Evolutionary conservation across 2,888 invertebrate genomes (phyloP).

Genomic region (Ormyrus labotus): DNA sequence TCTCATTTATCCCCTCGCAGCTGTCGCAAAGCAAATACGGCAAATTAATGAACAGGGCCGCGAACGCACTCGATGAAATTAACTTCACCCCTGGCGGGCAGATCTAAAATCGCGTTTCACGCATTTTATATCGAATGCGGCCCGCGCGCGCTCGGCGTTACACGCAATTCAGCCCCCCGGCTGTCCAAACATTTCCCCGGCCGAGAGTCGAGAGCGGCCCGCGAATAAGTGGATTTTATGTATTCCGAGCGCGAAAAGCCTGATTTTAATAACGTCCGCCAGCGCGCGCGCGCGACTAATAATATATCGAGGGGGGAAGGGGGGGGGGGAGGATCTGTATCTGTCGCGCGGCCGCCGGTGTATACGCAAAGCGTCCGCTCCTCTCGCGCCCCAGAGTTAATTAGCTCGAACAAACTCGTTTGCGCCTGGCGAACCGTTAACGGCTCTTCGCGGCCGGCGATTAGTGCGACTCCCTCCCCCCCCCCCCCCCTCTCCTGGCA

Average conservation of each 20-base stretch:
- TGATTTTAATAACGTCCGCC: constrained; percentile 24
- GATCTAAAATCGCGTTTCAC: too few species aligned
- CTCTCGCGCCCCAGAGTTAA: constrained; percentile 21
- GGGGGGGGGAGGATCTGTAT: not conserved
- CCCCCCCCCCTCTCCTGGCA: too few species aligned
- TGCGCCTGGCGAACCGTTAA: constrained; percentile 50
- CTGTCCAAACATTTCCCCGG: constrained; percentile 10
- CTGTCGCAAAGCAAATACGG: constrained; percentile 6
- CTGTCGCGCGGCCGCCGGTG: too few species aligned
- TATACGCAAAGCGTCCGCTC: too few species aligned
- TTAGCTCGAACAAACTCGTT: constrained; percentile 55
- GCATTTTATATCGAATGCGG: too few species aligned
- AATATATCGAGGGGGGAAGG: not conserved
- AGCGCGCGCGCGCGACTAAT: not conserved
- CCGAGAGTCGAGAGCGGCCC: too few species aligned
- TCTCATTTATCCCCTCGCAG: too few species aligned
- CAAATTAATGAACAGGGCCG: not conserved
- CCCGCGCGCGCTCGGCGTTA: not conserved
- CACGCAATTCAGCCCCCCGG: not conserved
- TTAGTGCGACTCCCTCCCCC: not conserved
- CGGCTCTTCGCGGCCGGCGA: constrained; percentile 10
- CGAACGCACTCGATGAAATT: not conserved
- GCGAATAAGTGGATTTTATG: constrained; percentile 11
- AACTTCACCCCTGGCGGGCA: not conserved
- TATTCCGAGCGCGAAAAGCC: constrained; percentile 7